Evolutionary conservation across 2,888 invertebrate genomes (phyloP), one percentile per base, ranked within the genome.

Genomic region (Carabus problematicus): DNA sequence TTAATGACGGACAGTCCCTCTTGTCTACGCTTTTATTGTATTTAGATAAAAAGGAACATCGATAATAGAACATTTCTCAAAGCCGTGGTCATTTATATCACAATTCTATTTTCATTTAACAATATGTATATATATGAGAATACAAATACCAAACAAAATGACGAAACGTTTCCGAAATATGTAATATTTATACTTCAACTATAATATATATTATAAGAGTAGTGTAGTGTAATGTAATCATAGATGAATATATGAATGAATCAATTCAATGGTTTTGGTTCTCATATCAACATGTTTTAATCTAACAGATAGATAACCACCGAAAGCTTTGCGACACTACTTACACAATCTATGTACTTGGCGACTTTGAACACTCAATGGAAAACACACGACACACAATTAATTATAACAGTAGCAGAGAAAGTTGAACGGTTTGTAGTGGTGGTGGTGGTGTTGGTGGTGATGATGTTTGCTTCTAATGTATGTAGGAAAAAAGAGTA

Each of bases 331-430:
- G 71, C 70, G 70, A 69, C 70, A 70, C 67, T 70, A 71, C 47
- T 47, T 69, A 69, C 62, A 69, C 59, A 69, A 69, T 69, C 71
- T 71, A 71, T 56, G 42, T 63, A 68, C 56, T 67, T 67, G 66
- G 58, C 58, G 56, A 47, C 12, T 67, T 54, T 63, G 68, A 71
- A 71, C 70, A 71, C 69, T 70, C 69, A 70, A 52, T 55, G 54
- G 59, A 70, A 71, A 71, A 71, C 71, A 71, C 71, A 71, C 70
- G 55, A 69, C 64, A 71, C 71, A 71, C 71, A 60, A 80, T 79
- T 80, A 79, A 41, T 75, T 76, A 75, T 77, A 70, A 45, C 60
- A 58, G 58, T 59, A 56, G 43, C 43, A 59, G 59, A 42, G 42
- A 16, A 62, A 49, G 47, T 40, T 16, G 66, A 58, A 43, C 29